Base-by-base conservation (phyloP, 2,113 vertebrate species). In the Hippopotamus amphibius region DNA sequence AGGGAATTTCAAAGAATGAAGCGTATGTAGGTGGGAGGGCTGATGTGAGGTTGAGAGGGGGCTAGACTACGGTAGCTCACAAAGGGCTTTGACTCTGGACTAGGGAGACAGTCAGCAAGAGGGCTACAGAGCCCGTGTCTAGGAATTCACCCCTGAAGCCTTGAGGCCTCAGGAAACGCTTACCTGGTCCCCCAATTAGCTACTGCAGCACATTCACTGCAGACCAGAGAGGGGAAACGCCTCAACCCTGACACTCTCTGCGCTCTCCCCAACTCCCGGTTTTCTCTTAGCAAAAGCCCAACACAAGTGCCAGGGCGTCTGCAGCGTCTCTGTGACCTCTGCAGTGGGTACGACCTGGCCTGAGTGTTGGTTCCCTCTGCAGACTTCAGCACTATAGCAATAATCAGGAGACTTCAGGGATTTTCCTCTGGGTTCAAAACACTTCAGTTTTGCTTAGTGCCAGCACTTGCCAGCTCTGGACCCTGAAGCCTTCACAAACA, bases 371-470 rank as follows among this genome's bases (percentile, higher is more conserved):
- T 97, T 79, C 61, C 41, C 83, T 93, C 68, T 48, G 81, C 85
- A 89, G 87, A 92, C 41, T 68, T 59, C 33, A 66, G 93, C 30
- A 50, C 69, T 55, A 3, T 4, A 41, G 33, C 6, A 1, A 55
- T 80, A 71, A 93, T 80, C 82, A 80, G 82, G 63, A 93, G 76
- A 86, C 93, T 94, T 48, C 0, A 14, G 77, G 94, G 94, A 93
- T 97, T 97, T 98, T 97, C 85, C 98, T 92, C 94, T 74, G 79
- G 71, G 93, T 61, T 94, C 41, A 98, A 98, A 98, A 98, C 97
- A 98, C 98, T 97, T 97, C 72, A 97, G 77, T 87, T 97, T 97
- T 13, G 9, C 97, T 66, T 98, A 68, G 98, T 90, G 57, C 91
- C 88, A 87, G 89, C 91, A 59, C 19, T 72, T 65, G 50, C 95